Conservation (phyloP, 2,888 invertebrate genomes). For the Argyresthia goedartella region DNA sequence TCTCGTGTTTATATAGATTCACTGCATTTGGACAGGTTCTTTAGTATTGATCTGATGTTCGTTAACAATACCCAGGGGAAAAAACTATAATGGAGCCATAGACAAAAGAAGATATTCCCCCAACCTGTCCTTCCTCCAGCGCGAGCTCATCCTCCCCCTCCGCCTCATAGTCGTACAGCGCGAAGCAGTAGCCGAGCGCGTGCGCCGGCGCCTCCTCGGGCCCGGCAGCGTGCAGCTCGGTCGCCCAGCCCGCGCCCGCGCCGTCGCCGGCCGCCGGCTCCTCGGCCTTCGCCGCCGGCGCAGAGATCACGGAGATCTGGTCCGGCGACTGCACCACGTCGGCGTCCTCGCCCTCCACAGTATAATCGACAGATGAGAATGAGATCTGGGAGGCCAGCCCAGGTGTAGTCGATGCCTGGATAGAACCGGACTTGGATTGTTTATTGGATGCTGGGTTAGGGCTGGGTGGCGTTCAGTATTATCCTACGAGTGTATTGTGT, state of each 20-base stretch:
- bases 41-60: too few relatives aligned
- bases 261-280: slow-evolving; percentile 20
- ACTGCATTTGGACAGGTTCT: too few relatives aligned
- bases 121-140: slow-evolving; percentile 90
- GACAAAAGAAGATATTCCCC: too few relatives aligned
- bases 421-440: neutral
- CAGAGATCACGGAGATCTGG: slow-evolving; percentile 77
- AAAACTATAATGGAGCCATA: too few relatives aligned
- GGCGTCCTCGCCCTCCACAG: slow-evolving; percentile 86
- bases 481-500: neutral
- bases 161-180: slow-evolving; percentile 95
- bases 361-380: slow-evolving; percentile 94
- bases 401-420: slow-evolving; percentile 49
- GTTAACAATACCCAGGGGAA: too few relatives aligned
- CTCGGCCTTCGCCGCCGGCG: slow-evolving; percentile 62
- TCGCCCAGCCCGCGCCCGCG: neutral
- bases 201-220: slow-evolving; percentile 21
- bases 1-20: too few relatives aligned
- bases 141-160: slow-evolving; percentile 90
- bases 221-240: slow-evolving; percentile 20
- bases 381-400: slow-evolving; percentile 87
- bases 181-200: slow-evolving; percentile 79
- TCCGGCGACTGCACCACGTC: slow-evolving; percentile 78
- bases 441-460: too few relatives aligned
- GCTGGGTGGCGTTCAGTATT: too few relatives aligned